Evolutionary conservation across 2,888 invertebrate genomes (phyloP).

Genomic region (Axea sp.): DNA sequence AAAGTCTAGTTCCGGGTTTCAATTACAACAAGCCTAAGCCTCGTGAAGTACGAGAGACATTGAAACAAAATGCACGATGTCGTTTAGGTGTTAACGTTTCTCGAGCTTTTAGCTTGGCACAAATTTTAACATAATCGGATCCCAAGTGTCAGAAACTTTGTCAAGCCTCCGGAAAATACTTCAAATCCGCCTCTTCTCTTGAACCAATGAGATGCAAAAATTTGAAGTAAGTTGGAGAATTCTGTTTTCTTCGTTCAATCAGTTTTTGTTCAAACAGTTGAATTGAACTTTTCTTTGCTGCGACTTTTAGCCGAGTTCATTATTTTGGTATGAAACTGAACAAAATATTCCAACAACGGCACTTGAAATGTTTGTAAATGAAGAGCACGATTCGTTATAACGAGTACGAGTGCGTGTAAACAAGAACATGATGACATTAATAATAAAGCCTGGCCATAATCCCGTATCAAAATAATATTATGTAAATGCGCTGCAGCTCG

Average conservation of each 20-base stretch:
- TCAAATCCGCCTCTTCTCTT: slow-evolving; percentile 1
- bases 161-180: slow-evolving; percentile 16
- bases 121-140: slow-evolving; percentile 59
- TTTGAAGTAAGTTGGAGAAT: neutral
- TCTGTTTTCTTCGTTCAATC: no score
- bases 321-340: no score
- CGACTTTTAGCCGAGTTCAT: no score
- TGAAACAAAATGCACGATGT: slow-evolving; percentile 36
- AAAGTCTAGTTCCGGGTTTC: slow-evolving; percentile 27
- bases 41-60: slow-evolving; percentile 31
- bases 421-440: slow-evolving; percentile 30
- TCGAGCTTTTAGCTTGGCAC: slow-evolving; percentile 42
- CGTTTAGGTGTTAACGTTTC: slow-evolving; percentile 42
- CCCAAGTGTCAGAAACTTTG: slow-evolving; percentile 42
- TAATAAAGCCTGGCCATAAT: slow-evolving; percentile 28
- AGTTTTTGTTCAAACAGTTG: no score
- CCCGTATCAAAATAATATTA: slow-evolving; percentile 26
- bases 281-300: no score
- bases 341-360: neutral
- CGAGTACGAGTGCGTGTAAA: slow-evolving; percentile 4
- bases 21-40: slow-evolving; percentile 19
- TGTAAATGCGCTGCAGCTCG: slow-evolving; percentile 19
- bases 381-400: slow-evolving; percentile 21
- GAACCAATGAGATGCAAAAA: neutral
- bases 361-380: slow-evolving; percentile 21